Evolutionary conservation across 2,797 vertebrate species (phyloP).

Genomic region (Sylvia borin): DNA sequence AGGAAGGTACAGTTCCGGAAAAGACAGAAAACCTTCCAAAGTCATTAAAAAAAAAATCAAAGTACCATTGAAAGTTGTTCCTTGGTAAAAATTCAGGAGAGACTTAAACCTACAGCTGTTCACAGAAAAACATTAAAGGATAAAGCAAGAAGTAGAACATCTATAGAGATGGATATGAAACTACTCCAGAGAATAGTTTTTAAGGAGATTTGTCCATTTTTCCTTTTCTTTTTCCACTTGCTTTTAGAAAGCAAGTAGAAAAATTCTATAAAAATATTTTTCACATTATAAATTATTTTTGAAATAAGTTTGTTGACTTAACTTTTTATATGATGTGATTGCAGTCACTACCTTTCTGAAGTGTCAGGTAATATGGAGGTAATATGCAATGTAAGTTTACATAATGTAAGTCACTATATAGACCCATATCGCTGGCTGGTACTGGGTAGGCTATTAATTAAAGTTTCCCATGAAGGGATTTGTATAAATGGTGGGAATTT

Average conservation of each 20-base stretch:
- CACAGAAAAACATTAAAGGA: background rate
- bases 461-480: background rate
- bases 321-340: background rate
- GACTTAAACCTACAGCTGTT: background rate
- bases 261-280: background rate
- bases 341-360: background rate
- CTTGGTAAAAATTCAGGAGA: background rate
- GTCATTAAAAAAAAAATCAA: background rate
- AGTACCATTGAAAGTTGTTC: background rate
- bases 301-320: background rate
- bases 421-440: background rate
- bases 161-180: background rate
- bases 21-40: background rate
- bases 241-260: background rate
- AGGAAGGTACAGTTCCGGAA: background rate
- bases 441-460: background rate
- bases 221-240: background rate
- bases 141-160: background rate
- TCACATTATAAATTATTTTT: background rate
- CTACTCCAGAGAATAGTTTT: background rate
- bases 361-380: background rate
- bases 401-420: background rate
- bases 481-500: background rate
- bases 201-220: background rate
- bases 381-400: background rate